A percentile compares a stretch with the other conserved stretches of the same genome.
phyloP scores from a whole-genome alignment of 2,888 invertebrate species.

The Acleris holmiana region DNA sequence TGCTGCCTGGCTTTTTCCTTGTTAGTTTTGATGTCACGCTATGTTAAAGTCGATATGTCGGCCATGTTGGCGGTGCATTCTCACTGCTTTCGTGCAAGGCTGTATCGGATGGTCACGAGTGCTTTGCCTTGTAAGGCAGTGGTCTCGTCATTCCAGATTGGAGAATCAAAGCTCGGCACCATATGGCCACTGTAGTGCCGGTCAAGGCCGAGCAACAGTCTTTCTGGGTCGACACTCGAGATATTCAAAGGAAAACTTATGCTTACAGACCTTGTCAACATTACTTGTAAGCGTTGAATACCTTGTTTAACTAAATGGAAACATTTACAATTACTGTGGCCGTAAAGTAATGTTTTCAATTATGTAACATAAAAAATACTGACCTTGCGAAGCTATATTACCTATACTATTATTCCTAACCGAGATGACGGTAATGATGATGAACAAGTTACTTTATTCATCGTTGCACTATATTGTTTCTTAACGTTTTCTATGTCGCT shows the following conservation, averaged over 20 bases:
- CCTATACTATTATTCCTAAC: not conserved
- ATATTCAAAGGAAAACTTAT: constrained; percentile 58
- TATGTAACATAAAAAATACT: not conserved
- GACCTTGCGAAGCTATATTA: not conserved
- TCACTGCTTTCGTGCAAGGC: constrained; percentile 54
- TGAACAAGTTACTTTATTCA: no score
- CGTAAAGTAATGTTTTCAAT: constrained; percentile 7
- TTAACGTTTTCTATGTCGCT: no score
- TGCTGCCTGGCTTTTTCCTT: constrained; percentile 46
- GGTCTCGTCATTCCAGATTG: constrained; percentile 50
- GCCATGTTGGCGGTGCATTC: constrained; percentile 48
- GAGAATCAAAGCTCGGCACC: constrained; percentile 56
- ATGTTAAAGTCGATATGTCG: constrained; percentile 19
- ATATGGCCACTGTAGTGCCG: constrained; percentile 58
- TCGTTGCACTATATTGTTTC: no score
- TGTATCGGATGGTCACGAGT: constrained; percentile 57
- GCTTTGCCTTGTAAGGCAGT: constrained; percentile 58
- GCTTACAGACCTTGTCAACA: constrained; percentile 22
- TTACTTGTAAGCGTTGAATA: not conserved
- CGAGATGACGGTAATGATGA: no score
- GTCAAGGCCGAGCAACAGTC: constrained; percentile 62
- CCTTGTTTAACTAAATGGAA: constrained; percentile 15
- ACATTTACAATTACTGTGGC: constrained; percentile 4
- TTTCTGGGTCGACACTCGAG: constrained; percentile 51
- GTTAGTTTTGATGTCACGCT: constrained; percentile 15